phyloP scores from a whole-genome alignment of 2,797 vertebrate genomes.

The Macropodus opercularis region DNA sequence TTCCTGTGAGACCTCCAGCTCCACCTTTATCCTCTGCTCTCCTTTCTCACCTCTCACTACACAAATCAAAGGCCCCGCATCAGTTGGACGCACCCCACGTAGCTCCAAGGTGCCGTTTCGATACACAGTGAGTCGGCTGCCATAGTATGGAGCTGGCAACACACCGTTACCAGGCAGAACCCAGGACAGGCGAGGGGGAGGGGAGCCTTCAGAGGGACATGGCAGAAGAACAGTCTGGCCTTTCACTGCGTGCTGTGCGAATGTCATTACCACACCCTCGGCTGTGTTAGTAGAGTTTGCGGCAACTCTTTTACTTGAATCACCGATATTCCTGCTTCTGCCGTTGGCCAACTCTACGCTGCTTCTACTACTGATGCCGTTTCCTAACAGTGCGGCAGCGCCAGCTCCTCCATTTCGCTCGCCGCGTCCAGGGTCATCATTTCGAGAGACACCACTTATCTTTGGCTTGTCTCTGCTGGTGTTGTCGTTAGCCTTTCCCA shows the following conservation, averaged over 20 bases:
- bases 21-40: slow-evolving; percentile 83
- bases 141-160: slow-evolving; percentile 89
- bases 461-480: slow-evolving; percentile 27
- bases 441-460: slow-evolving; percentile 44
- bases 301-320: slow-evolving; percentile 1
- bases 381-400: slow-evolving; percentile 32
- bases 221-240: slow-evolving; percentile 86
- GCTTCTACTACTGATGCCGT: slow-evolving; percentile 35
- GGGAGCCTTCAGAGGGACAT: slow-evolving; percentile 86
- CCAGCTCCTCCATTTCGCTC: slow-evolving; percentile 33
- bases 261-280: slow-evolving; percentile 37
- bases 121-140: slow-evolving; percentile 88
- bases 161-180: slow-evolving; percentile 89
- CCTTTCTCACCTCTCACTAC: slow-evolving; percentile 87
- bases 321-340: slow-evolving; percentile 24
- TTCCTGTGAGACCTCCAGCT: slow-evolving; percentile 82
- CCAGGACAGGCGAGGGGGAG: slow-evolving; percentile 86
- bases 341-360: slow-evolving; percentile 13
- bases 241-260: slow-evolving; percentile 77
- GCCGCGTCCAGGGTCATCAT: slow-evolving; percentile 33
- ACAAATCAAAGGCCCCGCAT: slow-evolving; percentile 85
- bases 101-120: slow-evolving; percentile 91
- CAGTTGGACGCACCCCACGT: slow-evolving; percentile 76
- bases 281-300: slow-evolving; percentile 37
- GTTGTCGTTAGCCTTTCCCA: slow-evolving; percentile 30